Evolutionary conservation across 2,888 invertebrate species (phyloP), one percentile per base, ranked within the genome.

Genomic region (Ceramica pisi): DNA sequence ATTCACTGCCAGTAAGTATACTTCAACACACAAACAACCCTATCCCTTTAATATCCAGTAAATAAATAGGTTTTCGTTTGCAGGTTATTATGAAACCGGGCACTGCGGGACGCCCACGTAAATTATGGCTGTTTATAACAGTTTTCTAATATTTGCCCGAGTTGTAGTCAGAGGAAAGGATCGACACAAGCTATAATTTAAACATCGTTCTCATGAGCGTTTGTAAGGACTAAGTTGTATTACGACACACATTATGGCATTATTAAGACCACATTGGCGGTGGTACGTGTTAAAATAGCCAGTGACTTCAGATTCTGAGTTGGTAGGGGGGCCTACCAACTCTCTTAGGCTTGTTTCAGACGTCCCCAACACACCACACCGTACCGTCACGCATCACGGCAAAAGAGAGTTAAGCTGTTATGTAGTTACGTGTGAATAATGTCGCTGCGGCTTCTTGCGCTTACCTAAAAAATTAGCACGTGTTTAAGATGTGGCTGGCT

Each of bases 1-100:
- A 26, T 53, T 53, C 23, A 26, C 53, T 53, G 16, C 26, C 7
- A 7, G 26, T 2, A 14, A 53, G 53, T 35, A 35, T 55, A 35
- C 31, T 53, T 44, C 6, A 2, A 53, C 21, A 8, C 23, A 62
- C 48, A 19, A 35, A 46, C 21, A 64, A 14, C 19, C 19, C 55
- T 31, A 23, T 51, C 55, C 66, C 60, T 79, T 73, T 84, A 84
- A 81, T 81, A 84, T 68, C 55, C 60, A 55, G 61, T 85, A 83
- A 82, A 83, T 83, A 75, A 80, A 83, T 82, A 82, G 75, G 63
- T 73, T 77, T 62, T 77, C 64, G 62, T 64, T 67, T 23, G 57
- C 50, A 80, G 65, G 71, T 75, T 85, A 77, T 71, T 80, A 83
- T 80, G 71, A 83, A 67, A 66, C 71, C 44, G 31, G 21, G 44